Conservation (phyloP, 1,140 invertebrate genomes). For the Theocolax elegans region DNA sequence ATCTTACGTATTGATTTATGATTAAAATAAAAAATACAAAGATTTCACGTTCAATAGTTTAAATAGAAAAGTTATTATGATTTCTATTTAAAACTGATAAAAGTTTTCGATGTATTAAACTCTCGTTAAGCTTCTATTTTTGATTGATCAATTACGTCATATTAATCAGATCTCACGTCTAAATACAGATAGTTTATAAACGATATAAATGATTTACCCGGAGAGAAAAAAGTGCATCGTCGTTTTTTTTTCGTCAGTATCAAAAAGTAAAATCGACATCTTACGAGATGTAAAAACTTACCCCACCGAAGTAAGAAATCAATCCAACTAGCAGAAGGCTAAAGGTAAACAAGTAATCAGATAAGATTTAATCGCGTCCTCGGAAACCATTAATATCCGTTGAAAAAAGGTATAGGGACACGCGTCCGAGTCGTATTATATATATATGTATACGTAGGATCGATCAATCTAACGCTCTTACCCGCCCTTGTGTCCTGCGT, state of each 20-base stretch:
- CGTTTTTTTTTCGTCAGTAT: too few species aligned
- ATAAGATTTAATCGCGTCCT: slow-evolving; percentile 36
- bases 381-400: slow-evolving; percentile 34
- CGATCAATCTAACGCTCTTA: slow-evolving; percentile 18
- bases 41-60: too few species aligned
- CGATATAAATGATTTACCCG: neutral
- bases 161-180: too few species aligned
- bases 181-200: too few species aligned
- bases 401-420: neutral
- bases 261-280: neutral
- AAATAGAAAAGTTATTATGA: too few species aligned
- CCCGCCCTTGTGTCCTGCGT: neutral
- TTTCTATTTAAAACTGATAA: too few species aligned
- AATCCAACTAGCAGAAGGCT: neutral
- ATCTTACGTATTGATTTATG: too few species aligned
- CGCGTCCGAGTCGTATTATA: neutral
- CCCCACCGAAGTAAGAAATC: slow-evolving; percentile 30
- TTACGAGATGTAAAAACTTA: neutral
- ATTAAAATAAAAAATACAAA: too few species aligned
- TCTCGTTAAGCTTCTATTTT: too few species aligned
- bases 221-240: slow-evolving; percentile 4
- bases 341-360: slow-evolving; percentile 38
- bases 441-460: slow-evolving; percentile 1
- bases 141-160: too few species aligned
- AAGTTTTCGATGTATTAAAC: too few species aligned